A percentile compares a stretch with the other conserved stretches of the same genome.
Evolutionary conservation across 2,888 invertebrate genomes (phyloP).

Genomic region (Andricus curvator): DNA sequence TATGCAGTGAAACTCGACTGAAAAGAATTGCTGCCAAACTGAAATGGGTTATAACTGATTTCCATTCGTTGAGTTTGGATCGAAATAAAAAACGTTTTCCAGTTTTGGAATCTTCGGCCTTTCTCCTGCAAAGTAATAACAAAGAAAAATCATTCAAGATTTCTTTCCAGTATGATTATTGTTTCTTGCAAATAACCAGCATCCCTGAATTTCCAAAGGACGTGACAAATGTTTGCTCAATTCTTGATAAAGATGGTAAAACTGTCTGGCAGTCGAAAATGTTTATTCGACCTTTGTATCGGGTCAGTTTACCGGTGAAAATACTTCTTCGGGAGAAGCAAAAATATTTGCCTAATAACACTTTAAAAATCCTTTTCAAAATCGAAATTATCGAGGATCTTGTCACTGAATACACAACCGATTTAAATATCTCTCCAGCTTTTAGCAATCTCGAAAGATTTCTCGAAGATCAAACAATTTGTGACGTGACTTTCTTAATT

Average conservation of each 20-base stretch:
- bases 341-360: background rate
- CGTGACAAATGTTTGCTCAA: background rate
- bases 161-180: slow-evolving; percentile 6
- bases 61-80: background rate
- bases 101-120: slow-evolving; percentile 11
- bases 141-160: slow-evolving; percentile 21
- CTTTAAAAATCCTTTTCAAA: background rate
- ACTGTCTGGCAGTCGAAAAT: background rate
- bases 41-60: slow-evolving; percentile 9
- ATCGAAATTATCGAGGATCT: slow-evolving; percentile 28
- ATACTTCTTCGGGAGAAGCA: background rate
- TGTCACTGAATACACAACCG: background rate
- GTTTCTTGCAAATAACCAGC: background rate
- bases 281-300: slow-evolving; percentile 9
- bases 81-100: slow-evolving; percentile 11
- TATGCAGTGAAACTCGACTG: slow-evolving; percentile 24
- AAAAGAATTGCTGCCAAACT: slow-evolving; percentile 18
- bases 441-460: slow-evolving; percentile 6
- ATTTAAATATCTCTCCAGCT: background rate
- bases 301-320: background rate
- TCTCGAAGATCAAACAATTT: slow-evolving; percentile 15
- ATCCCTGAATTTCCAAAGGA: slow-evolving; percentile 20
- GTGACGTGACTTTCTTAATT: slow-evolving; percentile 14
- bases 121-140: slow-evolving; percentile 6
- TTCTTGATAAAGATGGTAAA: slow-evolving; percentile 9